A percentile compares a stretch with the other conserved stretches of the same genome.
These are phyloP conservation scores for Saguinus midas DNA, from an alignment of 2,113 vertebrate species.

Conservation along the genomic window DNA sequence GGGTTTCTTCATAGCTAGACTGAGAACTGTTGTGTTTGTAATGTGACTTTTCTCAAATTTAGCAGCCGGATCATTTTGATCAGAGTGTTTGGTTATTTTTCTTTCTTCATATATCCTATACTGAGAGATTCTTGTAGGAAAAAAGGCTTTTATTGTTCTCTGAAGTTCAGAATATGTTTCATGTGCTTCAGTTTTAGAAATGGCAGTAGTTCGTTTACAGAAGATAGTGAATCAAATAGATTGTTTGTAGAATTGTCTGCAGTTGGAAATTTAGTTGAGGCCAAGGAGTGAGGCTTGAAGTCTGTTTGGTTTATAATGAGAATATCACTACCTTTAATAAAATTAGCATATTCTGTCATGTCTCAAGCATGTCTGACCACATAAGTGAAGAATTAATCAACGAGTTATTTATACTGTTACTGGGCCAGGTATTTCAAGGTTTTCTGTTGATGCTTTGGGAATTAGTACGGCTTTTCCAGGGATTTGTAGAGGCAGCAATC, in stretches of 20 bases:
- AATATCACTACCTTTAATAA: not conserved
- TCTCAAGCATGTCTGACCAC: not conserved
- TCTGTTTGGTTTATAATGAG: not conserved
- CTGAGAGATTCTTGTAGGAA: slow-evolving; percentile 16
- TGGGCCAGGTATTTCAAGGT: not conserved
- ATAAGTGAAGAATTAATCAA: not conserved
- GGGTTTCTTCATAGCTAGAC: not conserved
- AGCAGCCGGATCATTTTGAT: not conserved
- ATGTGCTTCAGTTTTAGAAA: not conserved
- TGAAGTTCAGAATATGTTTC: slow-evolving; percentile 7
- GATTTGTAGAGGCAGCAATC: not conserved
- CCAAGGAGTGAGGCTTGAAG: not conserved
- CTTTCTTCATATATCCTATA: not conserved
- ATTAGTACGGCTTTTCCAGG: not conserved
- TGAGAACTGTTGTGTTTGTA: not conserved
- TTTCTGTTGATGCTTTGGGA: not conserved
- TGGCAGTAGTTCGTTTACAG: not conserved
- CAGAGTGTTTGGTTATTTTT: not conserved
- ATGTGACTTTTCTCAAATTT: not conserved
- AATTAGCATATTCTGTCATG: not conserved
- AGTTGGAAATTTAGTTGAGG: not conserved
- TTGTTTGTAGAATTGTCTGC: not conserved
- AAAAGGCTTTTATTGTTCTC: not conserved
- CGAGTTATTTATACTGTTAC: not conserved
- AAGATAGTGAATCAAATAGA: not conserved